Evolutionary conservation across 2,797 vertebrate species (phyloP).

Genomic region (Anabacerthia variegaticeps): DNA sequence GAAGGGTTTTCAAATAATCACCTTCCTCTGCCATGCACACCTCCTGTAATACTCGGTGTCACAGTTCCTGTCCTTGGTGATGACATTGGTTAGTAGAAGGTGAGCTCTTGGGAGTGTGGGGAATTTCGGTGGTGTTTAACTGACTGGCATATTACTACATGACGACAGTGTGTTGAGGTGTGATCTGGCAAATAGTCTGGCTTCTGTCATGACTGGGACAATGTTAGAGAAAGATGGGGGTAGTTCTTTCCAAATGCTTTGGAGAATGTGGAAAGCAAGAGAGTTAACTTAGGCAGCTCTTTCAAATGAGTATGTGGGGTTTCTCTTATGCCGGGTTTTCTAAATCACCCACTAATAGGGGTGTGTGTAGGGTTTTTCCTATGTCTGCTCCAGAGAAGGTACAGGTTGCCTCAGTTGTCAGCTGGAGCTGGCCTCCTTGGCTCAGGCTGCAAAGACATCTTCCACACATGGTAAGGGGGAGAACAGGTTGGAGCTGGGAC

Average conservation of each 20-base stretch:
- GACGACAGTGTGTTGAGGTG: neutral
- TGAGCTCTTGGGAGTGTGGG: neutral
- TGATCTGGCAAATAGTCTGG: neutral
- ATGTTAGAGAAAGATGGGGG: neutral
- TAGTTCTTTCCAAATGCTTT: neutral
- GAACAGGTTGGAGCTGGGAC: neutral
- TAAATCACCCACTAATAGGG: rapidly evolving
- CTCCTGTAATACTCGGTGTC: neutral
- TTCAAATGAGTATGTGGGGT: neutral
- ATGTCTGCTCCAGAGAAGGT: neutral
- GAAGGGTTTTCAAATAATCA: neutral
- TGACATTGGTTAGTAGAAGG: rapidly evolving
- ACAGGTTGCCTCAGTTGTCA: neutral
- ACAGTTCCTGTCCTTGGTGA: neutral
- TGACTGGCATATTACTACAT: rapidly evolving
- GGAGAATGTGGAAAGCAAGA: neutral
- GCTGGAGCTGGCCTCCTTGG: neutral
- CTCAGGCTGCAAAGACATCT: neutral
- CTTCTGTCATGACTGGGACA: neutral
- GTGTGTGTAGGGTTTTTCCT: neutral
- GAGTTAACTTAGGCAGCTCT: neutral
- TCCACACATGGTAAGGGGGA: rapidly evolving
- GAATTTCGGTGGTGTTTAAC: neutral
- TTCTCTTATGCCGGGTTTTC: neutral
- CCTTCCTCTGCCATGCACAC: rapidly evolving